phyloP scores from a whole-genome alignment of 2,113 vertebrate genomes.

The Gnathochromis pfefferi region DNA sequence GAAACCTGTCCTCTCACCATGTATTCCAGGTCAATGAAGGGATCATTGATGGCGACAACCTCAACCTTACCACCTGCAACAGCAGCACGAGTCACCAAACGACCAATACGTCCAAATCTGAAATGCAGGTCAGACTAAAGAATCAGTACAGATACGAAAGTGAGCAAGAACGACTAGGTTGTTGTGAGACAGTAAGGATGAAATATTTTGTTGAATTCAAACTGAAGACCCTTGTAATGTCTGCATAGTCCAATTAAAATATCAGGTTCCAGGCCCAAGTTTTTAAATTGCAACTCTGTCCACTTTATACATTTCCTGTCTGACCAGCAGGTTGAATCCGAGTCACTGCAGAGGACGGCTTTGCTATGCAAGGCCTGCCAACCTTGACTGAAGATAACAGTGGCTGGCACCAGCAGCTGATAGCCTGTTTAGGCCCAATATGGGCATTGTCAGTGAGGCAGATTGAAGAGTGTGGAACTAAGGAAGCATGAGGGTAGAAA shows the following conservation, averaged over 20 bases:
- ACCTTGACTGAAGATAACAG: conserved; percentile 6
- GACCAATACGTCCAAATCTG: conserved; percentile 96
- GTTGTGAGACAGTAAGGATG: rapidly evolving
- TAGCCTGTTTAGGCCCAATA: conserved; percentile 18
- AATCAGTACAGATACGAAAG: rapidly evolving
- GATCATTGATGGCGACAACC: conserved; percentile 93
- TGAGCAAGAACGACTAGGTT: rapidly evolving
- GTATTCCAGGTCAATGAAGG: conserved; percentile 96
- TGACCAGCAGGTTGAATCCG: not conserved
- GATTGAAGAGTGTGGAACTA: not conserved
- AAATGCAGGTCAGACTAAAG: not conserved
- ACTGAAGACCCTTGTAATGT: not conserved
- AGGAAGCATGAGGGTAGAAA: rapidly evolving
- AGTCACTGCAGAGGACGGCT: not conserved
- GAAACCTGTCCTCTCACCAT: conserved; percentile 72
- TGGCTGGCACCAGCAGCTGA: not conserved
- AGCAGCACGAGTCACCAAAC: conserved; percentile 88
- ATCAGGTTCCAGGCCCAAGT: not conserved
- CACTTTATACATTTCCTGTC: not conserved
- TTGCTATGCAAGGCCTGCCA: not conserved
- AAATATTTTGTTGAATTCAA: not conserved
- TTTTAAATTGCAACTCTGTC: not conserved
- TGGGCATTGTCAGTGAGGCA: not conserved
- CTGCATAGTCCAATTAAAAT: not conserved
- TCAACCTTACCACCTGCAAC: conserved; percentile 71